These are phyloP conservation scores for Alentia gelatinosa DNA, from an alignment of 2,888 invertebrate species.

Conservation along the genomic window DNA sequence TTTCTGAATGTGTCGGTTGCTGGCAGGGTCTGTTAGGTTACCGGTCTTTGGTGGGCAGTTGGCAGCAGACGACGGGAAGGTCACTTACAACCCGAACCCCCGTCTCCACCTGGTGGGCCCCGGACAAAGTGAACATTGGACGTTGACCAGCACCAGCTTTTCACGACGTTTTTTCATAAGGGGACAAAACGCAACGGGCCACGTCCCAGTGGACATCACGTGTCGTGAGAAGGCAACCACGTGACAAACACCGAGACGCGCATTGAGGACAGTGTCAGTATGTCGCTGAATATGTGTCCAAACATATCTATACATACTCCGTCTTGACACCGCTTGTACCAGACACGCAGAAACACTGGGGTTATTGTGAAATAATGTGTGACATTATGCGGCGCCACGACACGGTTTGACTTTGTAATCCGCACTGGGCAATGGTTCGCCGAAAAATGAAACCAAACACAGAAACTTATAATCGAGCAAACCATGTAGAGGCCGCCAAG, in stretches of 20 bases:
- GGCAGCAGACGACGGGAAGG: not conserved
- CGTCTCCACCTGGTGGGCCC: not conserved
- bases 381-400: not conserved
- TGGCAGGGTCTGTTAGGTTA: not conserved
- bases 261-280: not conserved
- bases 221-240: not conserved
- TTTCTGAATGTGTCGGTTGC: not conserved
- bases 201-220: too few species aligned
- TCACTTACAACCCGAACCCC: not conserved
- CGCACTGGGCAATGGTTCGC: not conserved
- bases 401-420: not conserved
- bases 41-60: not conserved
- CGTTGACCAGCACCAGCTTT: not conserved
- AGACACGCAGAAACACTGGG: not conserved
- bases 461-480: not conserved
- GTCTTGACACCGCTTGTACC: too few species aligned
- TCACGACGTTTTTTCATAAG: not conserved
- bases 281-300: not conserved
- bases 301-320: too few species aligned
- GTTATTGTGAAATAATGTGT: not conserved
- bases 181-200: not conserved
- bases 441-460: conserved; percentile 11
- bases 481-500: not conserved
- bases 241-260: not conserved
- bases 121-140: not conserved